phyloP scores from a whole-genome alignment of 2,888 invertebrate genomes.

The Cantharis rufa region DNA sequence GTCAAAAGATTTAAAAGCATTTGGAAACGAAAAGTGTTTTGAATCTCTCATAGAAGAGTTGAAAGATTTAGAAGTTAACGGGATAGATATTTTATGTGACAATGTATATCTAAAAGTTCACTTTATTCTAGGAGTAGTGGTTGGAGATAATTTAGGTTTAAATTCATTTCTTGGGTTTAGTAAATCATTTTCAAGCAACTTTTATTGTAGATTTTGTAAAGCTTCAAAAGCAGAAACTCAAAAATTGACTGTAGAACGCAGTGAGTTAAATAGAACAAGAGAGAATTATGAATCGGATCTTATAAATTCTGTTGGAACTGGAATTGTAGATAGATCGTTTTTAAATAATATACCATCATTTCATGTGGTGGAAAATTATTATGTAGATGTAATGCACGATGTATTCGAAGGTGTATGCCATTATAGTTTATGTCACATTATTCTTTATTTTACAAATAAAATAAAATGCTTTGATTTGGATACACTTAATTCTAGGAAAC shows the following conservation, averaged over 20 bases:
- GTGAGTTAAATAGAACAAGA: too few species aligned
- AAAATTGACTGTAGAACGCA: constrained; percentile 7
- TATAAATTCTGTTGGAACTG: too few species aligned
- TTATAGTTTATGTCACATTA: too few species aligned
- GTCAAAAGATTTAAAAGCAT: constrained; percentile 11
- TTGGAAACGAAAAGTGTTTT: constrained; percentile 1
- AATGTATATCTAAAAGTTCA: background rate
- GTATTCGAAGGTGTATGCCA: too few species aligned
- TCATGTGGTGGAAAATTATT: too few species aligned
- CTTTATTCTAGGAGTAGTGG: background rate
- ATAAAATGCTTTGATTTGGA: too few species aligned
- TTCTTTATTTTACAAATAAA: too few species aligned
- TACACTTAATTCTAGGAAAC: too few species aligned
- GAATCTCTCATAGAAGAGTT: background rate
- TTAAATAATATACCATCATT: too few species aligned
- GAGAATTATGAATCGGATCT: too few species aligned
- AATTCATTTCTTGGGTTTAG: constrained; percentile 1
- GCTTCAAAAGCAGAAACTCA: background rate
- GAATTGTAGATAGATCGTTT: too few species aligned
- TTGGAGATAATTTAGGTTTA: constrained; percentile 3
- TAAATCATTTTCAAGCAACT: constrained; percentile 2
- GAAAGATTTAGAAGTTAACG: background rate
- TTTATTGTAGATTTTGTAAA: background rate
- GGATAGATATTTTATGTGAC: background rate
- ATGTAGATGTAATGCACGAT: too few species aligned